Evolutionary conservation across 2,113 vertebrate genomes (phyloP).

Genomic region (Indicator maculatus): DNA sequence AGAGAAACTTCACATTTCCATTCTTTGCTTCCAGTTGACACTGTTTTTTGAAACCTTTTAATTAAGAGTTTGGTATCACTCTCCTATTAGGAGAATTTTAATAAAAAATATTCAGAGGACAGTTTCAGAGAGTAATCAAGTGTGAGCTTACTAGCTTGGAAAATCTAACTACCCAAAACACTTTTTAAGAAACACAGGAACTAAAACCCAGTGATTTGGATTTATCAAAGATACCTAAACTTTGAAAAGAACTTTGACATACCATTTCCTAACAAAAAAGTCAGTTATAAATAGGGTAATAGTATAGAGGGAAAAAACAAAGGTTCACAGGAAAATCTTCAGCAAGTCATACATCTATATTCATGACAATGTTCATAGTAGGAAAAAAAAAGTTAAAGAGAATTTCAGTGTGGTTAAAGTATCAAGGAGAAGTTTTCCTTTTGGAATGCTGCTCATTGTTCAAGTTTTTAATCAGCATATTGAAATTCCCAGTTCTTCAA

Average conservation of each 20-base stretch:
- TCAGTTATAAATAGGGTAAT: neutral
- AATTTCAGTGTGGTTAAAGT: neutral
- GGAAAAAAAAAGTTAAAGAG: neutral
- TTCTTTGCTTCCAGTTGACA: neutral
- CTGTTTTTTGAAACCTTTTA: neutral
- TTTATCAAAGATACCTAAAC: neutral
- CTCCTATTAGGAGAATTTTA: neutral
- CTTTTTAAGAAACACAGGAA: neutral
- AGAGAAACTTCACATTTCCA: neutral
- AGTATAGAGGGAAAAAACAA: neutral
- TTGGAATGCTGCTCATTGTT: neutral
- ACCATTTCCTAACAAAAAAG: neutral
- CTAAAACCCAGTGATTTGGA: neutral
- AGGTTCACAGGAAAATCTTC: neutral
- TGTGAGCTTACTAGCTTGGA: neutral
- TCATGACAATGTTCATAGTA: neutral
- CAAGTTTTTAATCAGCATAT: neutral
- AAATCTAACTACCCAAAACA: neutral
- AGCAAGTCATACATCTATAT: neutral
- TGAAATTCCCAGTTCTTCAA: neutral
- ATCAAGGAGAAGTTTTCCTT: neutral
- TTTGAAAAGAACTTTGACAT: neutral
- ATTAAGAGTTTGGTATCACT: neutral
- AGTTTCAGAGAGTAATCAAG: neutral
- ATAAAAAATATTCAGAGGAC: neutral